Base-by-base conservation (phyloP, 2,113 vertebrate species). In the Phalacrocorax aristotelis region DNA sequence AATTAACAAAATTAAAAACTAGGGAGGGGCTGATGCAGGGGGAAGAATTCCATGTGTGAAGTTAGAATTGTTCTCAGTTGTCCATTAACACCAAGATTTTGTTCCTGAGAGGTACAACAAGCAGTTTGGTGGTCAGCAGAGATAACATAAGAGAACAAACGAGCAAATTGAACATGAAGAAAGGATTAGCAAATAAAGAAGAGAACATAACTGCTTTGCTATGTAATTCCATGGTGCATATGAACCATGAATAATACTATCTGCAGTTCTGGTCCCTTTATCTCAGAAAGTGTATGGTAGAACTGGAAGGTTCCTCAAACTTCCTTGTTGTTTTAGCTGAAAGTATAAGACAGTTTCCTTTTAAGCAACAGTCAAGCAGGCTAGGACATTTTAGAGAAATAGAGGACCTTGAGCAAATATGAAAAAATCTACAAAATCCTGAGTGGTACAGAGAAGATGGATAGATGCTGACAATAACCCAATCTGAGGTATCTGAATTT, bases 21-120 rank as follows among this genome's bases (percentile, higher is more conserved):
- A 49, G 25, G 15, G 4, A 20, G 9, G 10, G 25, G 3, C 6
- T 44, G 6, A 7, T 36, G 9, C 27, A 9, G 3, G 6, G 3
- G 3, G 34, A 55, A 71, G 15, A n/a, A 23, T 85, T 61, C 36
- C 30, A 58, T 10, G n/a, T 4, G 2, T 48, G 15, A 58, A 58
- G 19, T 62, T 44, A 62, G 3, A 76, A 32, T 36, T 72, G 10
- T 29, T 75, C 36, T 90, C 20, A 82, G 5, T 19, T 38, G 11
- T 26, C 26, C 46, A 4, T 75, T 90, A 74, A 61, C 7, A 7
- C 7, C 4, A 55, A 75, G 34, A 32, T 26, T 15, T 80, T 58
- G 3, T 9, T 57, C 15, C 11, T 71, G 21, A 65, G 7, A 61
- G 52, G 23, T 32, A 44, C 27, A 8, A 44, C 58, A 58, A 85